Evolutionary conservation across 2,113 vertebrate species (phyloP), one percentile per base, ranked within the genome.

Genomic region (Scomber colias): DNA sequence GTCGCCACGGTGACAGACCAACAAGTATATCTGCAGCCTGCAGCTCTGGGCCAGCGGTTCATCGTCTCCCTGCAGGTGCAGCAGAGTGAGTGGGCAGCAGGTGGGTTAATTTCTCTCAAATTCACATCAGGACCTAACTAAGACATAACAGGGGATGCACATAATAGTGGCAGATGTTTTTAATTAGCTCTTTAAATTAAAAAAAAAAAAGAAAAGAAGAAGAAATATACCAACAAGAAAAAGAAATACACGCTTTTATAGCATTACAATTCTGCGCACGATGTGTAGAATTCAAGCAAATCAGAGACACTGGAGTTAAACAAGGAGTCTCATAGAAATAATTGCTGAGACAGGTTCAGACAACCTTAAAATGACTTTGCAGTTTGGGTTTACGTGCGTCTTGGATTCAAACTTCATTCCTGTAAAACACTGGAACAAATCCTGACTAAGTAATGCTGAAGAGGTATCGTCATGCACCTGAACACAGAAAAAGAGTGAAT

Each of bases 1-100:
- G 94, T 96, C 51, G 88, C 96, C 71, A 95, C 96, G 40, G 93
- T 95, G 21, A 95, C 94, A 0, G 94, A 94, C 35, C 91, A 94
- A 64, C 90, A 95, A 51, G 85, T 92, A 54, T 86, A 75, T 64
- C 84, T 94, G 57, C 94, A 93, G 16, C 71, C 91, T 3, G 85
- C 81, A 8, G 40, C 87, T 63, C 60, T 90, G 30, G 76, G 92
- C 70, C 95, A 95, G 67, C 92, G 93, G 49, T 93, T 96, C 75
- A 84, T 94, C 62, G 86, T 96, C 11, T 93, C 94, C 44, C 48
- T 95, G 94, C 95, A 94, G 51, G 94, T 89, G 16, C 93, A 95
- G 65, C 95, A 94, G 92, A 94, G 95, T 94, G 48, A 87, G 91
- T 77, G 57, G 54, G 71, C 77, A 35, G 2, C 68, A 35, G 9